A percentile compares a stretch with the other conserved stretches of the same genome.
Conservation (phyloP, 2,888 invertebrate species). For the Microchrysa polita region DNA sequence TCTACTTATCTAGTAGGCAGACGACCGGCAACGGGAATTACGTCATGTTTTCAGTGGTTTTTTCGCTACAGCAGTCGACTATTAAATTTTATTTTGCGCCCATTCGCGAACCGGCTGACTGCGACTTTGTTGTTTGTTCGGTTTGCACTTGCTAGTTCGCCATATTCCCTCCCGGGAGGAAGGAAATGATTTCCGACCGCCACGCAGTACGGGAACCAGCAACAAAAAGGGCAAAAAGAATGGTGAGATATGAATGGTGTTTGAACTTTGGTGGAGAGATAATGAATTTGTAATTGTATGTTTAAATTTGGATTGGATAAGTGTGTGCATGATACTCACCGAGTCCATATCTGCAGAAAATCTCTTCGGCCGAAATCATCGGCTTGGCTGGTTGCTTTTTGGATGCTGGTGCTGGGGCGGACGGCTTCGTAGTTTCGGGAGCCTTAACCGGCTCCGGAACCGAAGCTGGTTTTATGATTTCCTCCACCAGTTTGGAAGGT, state of each 20-base stretch:
- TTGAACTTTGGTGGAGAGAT: neutral
- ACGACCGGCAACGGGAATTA: slow-evolving; percentile 16
- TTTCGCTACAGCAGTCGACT: neutral
- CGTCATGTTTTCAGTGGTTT: slow-evolving; percentile 37
- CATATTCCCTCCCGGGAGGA: neutral
- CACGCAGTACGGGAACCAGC: neutral
- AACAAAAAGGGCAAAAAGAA: neutral
- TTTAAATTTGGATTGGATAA: neutral
- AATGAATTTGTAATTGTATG: neutral
- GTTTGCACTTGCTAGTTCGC: too few relatives aligned
- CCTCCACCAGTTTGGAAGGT: slow-evolving; percentile 49
- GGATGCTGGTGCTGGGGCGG: slow-evolving; percentile 44
- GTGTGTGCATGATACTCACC: slow-evolving; percentile 68
- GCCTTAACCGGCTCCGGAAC: slow-evolving; percentile 4
- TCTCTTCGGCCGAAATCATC: slow-evolving; percentile 68
- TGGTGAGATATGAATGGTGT: neutral
- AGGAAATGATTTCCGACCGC: neutral
- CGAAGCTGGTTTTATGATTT: slow-evolving; percentile 32
- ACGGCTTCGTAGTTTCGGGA: slow-evolving; percentile 10
- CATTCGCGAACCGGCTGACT: slow-evolving; percentile 34
- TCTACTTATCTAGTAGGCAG: too few relatives aligned
- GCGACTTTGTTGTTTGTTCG: too few relatives aligned
- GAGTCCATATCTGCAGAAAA: slow-evolving; percentile 73
- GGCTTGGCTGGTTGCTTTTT: slow-evolving; percentile 47
- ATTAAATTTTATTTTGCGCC: slow-evolving; percentile 4